A percentile compares a stretch with the other conserved stretches of the same genome.
Evolutionary conservation across 2,113 vertebrate species (phyloP).

Genomic region (Porphyrio hochstetteri): DNA sequence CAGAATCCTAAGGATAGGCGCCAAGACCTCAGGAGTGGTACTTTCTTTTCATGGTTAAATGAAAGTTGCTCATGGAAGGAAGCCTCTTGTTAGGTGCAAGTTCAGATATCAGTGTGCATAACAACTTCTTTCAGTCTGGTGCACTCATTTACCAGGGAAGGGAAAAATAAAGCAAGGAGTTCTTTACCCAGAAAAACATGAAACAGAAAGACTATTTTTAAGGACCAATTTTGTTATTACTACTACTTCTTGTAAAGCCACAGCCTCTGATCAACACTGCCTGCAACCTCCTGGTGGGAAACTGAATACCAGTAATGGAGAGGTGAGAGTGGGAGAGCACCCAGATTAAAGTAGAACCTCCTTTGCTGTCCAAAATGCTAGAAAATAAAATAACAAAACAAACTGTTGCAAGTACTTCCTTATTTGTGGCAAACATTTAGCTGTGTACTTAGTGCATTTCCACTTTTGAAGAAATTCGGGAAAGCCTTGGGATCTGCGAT

Average conservation of each 20-base stretch:
- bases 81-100: background rate
- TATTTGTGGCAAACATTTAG: background rate
- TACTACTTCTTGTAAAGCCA: background rate
- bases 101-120: background rate
- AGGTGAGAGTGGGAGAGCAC: background rate
- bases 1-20: background rate
- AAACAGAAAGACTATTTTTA: conserved; percentile 21
- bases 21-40: background rate
- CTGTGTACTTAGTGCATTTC: background rate
- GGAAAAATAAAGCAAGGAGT: background rate
- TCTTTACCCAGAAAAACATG: background rate
- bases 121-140: background rate
- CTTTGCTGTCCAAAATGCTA: background rate
- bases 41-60: conserved; percentile 18
- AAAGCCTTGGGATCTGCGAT: background rate
- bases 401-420: background rate
- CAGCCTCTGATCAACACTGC: conserved; percentile 21
- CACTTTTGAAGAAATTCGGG: background rate
- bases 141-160: background rate
- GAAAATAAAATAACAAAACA: background rate
- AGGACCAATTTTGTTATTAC: conserved; percentile 41
- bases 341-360: conserved; percentile 3
- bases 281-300: background rate
- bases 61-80: background rate
- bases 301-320: background rate